Evolutionary conservation across 2,113 vertebrate species (phyloP).

Genomic region (Illadopsis cleaveri): DNA sequence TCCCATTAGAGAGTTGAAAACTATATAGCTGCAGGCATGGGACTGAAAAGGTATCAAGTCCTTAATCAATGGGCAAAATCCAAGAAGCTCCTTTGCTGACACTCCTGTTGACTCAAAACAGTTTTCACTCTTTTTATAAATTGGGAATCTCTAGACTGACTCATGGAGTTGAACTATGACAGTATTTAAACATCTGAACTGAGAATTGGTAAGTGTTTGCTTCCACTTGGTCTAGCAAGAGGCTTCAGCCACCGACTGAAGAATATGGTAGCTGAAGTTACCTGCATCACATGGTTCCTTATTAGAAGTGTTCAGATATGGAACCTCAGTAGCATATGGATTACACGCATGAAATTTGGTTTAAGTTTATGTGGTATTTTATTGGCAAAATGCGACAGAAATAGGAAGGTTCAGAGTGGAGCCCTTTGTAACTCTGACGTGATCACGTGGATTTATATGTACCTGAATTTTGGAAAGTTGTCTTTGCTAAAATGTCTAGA

Average conservation of each 20-base stretch:
- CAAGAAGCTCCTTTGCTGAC: not conserved
- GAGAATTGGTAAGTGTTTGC: not conserved
- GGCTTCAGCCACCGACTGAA: not conserved
- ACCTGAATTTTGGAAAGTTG: not conserved
- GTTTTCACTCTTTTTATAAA: not conserved
- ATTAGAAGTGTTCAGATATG: not conserved
- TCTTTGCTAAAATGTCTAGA: not conserved
- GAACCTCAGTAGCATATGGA: accelerated
- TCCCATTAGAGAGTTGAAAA: not conserved
- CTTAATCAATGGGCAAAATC: not conserved
- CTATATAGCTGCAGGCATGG: not conserved
- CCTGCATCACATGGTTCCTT: not conserved
- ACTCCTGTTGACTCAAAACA: not conserved
- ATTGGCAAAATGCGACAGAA: not conserved
- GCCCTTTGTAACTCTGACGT: not conserved
- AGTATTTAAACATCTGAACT: not conserved
- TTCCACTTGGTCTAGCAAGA: not conserved
- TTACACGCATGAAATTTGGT: not conserved
- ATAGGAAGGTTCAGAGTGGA: not conserved
- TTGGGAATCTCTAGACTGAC: not conserved
- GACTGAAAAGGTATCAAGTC: not conserved
- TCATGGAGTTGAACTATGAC: not conserved
- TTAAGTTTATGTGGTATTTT: not conserved
- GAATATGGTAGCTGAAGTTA: not conserved
- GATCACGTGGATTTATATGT: accelerated